Conservation (phyloP, 2,888 invertebrate species). For the Lymantria dispar region DNA sequence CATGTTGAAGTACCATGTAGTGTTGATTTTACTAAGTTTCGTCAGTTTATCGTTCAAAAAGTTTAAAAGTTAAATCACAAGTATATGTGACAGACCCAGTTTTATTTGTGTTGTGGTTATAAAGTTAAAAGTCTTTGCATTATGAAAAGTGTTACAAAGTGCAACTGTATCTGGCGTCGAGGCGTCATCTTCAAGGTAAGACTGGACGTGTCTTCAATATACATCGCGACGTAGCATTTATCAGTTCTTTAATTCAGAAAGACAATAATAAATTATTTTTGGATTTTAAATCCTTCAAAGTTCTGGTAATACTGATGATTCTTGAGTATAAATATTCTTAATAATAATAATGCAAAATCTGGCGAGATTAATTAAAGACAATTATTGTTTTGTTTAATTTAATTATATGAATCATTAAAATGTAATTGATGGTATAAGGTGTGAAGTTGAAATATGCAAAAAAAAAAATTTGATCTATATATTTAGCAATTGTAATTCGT, state of each 20-base stretch:
- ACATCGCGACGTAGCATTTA: constrained; percentile 75
- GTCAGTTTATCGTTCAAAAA: constrained; percentile 71
- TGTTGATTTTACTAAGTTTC: constrained; percentile 79
- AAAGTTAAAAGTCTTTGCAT: constrained; percentile 74
- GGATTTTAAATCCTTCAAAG: neutral
- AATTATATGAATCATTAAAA: no score
- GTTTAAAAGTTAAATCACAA: constrained; percentile 77
- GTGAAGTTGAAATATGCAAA: no score
- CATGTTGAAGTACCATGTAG: constrained; percentile 73
- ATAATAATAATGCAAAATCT: neutral
- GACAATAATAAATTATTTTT: neutral
- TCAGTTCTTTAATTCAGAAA: constrained; percentile 12
- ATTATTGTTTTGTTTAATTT: no score
- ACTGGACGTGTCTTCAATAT: constrained; percentile 79
- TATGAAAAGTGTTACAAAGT: constrained; percentile 82
- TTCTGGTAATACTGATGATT: neutral
- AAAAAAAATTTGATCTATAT: no score
- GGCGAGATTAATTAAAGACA: neutral
- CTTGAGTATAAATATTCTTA: neutral
- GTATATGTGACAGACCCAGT: constrained; percentile 80
- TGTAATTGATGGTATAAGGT: no score
- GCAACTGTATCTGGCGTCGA: constrained; percentile 79
- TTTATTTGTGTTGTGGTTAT: constrained; percentile 79
- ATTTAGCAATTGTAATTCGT: no score
- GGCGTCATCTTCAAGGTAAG: constrained; percentile 80